A percentile compares a stretch with the other conserved stretches of the same genome.
phyloP scores from a whole-genome alignment of 2,888 invertebrate genomes.

The Amphipyra berbera region DNA sequence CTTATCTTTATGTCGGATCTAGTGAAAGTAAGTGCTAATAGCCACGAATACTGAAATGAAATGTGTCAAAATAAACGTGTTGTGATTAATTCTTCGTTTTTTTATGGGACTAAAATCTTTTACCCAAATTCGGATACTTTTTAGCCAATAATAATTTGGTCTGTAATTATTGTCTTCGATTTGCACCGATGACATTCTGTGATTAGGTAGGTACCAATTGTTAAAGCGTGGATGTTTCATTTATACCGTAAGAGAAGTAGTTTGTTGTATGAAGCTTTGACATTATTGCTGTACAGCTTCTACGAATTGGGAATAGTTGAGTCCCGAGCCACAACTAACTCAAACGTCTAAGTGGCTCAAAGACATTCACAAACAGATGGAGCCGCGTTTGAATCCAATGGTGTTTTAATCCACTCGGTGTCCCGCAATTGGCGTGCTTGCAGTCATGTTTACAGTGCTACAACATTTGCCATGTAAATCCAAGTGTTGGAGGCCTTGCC shows the following conservation, averaged over 20 bases:
- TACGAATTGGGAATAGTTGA: constrained; percentile 1
- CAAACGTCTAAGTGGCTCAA: constrained; percentile 11
- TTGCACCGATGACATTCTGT: no score
- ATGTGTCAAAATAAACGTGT: neutral
- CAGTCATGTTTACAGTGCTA: constrained; percentile 51
- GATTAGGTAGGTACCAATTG: no score
- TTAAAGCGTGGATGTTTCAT: no score
- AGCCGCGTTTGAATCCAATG: constrained; percentile 43
- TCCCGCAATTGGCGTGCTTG: constrained; percentile 44
- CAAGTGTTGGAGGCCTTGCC: constrained; percentile 57
- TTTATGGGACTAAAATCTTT: no score
- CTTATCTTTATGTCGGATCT: constrained; percentile 41
- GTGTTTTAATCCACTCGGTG: constrained; percentile 9
- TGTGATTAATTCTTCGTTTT: neutral
- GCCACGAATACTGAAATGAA: constrained; percentile 10
- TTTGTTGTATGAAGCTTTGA: no score
- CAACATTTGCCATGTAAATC: constrained; percentile 62
- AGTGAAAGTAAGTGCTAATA: constrained; percentile 19
- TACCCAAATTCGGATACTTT: no score
- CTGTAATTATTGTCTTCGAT: neutral
- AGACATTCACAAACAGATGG: constrained; percentile 29
- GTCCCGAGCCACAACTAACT: neutral
- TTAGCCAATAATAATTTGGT: no score
- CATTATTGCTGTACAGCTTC: no score
- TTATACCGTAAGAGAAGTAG: no score